Evolutionary conservation across 2,113 vertebrate species (phyloP), one percentile per base, ranked within the genome.

Genomic region (Galbula dea): DNA sequence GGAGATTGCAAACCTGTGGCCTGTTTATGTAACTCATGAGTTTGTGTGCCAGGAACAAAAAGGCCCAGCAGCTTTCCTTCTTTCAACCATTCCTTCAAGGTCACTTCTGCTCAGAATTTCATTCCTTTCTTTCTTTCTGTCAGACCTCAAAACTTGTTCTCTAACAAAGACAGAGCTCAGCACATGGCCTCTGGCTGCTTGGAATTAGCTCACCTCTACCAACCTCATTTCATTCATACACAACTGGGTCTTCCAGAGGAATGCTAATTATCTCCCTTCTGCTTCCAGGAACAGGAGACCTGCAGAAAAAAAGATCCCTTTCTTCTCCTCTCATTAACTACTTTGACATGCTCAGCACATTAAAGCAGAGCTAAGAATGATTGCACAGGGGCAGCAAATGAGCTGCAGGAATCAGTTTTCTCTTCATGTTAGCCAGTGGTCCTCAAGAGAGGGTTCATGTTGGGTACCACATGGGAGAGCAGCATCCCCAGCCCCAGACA

Each of bases 191-290:
- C 29, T 7, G 81, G 94, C 95, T 82, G 92, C 76, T 32, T 94
- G 68, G 88, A 88, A 96, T 95, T 43, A 81, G 93, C 51, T 96
- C 71, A 46, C 96, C 95, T 88, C 86, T 83, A 96, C 90, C 78
- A 78, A 81, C 49, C 5, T 1, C 3, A 15, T 65, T 89, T 80
- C 93, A 92, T 93, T 93, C 61, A 78, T 11, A 89, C n/a, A 94
- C 75, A 94, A 87, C 80, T 23, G 41, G 73, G 41, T 79, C 94
- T 90, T 90, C 34, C 54, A 81, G 66, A 92, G 80, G 94, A 96
- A 97, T 96, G 95, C 90, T 96, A 96, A 97, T 96, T 72, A 94
- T 46, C 74, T 74, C 39, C 73, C 45, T 90, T 85, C 49, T 1
- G 43, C 83, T 93, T 83, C 93, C 93, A 94, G 94, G 75, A 90